A percentile compares a stretch with the other conserved stretches of the same genome.
These are phyloP conservation scores for Microctenopoma lineatum DNA, from an alignment of 2,797 vertebrate genomes.

Conservation along the genomic window DNA sequence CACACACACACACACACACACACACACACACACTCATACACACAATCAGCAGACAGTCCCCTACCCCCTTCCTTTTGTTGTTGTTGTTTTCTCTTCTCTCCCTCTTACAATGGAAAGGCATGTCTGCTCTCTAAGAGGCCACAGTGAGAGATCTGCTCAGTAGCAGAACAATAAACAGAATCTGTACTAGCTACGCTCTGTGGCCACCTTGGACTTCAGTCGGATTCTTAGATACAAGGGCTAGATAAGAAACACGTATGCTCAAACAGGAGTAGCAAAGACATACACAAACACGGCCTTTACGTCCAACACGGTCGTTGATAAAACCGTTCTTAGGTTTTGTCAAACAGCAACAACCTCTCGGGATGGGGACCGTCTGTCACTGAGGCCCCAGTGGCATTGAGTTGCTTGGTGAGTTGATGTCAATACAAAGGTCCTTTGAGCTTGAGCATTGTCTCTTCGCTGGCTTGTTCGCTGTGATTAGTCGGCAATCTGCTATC, in stretches of 20 bases:
- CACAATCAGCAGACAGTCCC: constrained; percentile 71
- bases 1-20: constrained; percentile 51
- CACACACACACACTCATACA: constrained; percentile 46
- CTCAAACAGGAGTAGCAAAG: constrained; percentile 21
- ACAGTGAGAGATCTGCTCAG: constrained; percentile 61
- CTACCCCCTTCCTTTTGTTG: constrained; percentile 77
- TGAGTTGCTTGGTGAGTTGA: constrained; percentile 43
- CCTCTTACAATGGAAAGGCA: constrained; percentile 72
- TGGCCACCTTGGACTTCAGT: constrained; percentile 62
- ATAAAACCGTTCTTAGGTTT: constrained; percentile 33
- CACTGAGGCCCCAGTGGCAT: constrained; percentile 59
- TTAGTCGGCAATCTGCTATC: constrained; percentile 86
- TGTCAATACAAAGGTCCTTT: constrained; percentile 79
- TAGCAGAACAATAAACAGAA: constrained; percentile 66
- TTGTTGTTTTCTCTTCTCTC: constrained; percentile 73
- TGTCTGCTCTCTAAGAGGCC: constrained; percentile 69
- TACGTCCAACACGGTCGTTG: constrained; percentile 11
- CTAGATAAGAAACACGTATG: constrained; percentile 43
- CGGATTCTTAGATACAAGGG: constrained; percentile 38
- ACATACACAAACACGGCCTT: constrained; percentile 21
- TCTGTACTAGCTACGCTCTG: constrained; percentile 35
- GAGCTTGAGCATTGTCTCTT: constrained; percentile 72
- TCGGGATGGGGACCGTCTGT: constrained; percentile 23
- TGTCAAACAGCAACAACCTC: constrained; percentile 36
- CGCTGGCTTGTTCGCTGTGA: constrained; percentile 75